Evolutionary conservation across 2,113 vertebrate genomes (phyloP), one percentile per base, ranked within the genome.

Genomic region (Dipodomys merriami): DNA sequence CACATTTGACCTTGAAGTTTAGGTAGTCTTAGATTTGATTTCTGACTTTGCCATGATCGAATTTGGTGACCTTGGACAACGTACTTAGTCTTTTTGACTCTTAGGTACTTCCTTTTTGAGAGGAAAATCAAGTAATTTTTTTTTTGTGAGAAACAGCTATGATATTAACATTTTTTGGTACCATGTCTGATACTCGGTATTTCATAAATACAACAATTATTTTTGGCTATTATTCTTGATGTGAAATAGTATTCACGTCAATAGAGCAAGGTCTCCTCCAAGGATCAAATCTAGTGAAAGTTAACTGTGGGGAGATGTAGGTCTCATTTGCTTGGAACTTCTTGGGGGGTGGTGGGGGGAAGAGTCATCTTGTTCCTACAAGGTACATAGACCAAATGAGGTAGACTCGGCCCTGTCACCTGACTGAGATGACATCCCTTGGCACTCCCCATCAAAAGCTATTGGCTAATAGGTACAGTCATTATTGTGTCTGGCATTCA

Each of bases 91-190:
- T 73, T 79, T 90, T 18, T 33, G 60, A 83, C 73, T 23, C 62
- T 90, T 44, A 39, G 35, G 30, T 29, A 7, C 16, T 76, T 91
- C 74, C 23, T 83, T 44, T 93, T 46, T 91, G 79, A 80, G 93
- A 90, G 8, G 57, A 83, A 5, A 49, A 76, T 16, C 1, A 53
- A 44, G 30, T 64, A 15, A 73, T 6, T 15, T 27, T 80, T 89
- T 91, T 85, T 67, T 30, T 39, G 39, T 76, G 67, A 82, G 76
- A 77, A n/a, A 30, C 30, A n/a, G 7, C 27, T 7, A 10, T 27
- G 29, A 44, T 67, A n/a, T 35, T 84, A 10, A 49, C 29, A 49
- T 72, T 87, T 91, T 53, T 64, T 46, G 46, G 27, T 19, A 15
- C 2, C 76, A 68, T 27, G 60, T 6, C 44, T 88, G n/a, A 29